These are phyloP conservation scores for Rhopalosiphum padi DNA, from an alignment of 1,140 invertebrate species.

Conservation along the genomic window DNA sequence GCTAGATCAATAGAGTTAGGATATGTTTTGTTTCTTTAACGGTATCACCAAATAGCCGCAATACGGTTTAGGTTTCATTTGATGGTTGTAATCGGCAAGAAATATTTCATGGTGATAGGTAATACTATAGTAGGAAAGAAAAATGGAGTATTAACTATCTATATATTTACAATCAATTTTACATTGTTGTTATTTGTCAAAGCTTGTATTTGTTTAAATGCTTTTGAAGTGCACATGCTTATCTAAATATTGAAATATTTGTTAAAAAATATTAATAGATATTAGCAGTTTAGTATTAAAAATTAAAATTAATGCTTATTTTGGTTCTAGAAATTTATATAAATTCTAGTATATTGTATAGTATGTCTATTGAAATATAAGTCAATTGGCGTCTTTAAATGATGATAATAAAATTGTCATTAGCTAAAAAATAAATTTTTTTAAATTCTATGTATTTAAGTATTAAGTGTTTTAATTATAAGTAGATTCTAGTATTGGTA, in stretches of 20 bases:
- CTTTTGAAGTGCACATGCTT: slow-evolving; percentile 51
- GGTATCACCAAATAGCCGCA: slow-evolving; percentile 90
- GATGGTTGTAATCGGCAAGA: slow-evolving; percentile 95
- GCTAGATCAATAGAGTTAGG: slow-evolving; percentile 33
- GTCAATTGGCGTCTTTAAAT: neutral
- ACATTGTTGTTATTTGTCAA: neutral
- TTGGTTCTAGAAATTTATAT: neutral
- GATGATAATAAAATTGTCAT: neutral
- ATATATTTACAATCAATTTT: neutral
- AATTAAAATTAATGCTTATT: neutral
- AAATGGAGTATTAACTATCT: neutral
- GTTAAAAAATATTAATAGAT: neutral
- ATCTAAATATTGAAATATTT: neutral
- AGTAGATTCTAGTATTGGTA: neutral
- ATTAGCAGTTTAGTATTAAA: neutral
- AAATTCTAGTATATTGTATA: neutral
- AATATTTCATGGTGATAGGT: slow-evolving; percentile 91
- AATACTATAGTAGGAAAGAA: slow-evolving; percentile 62
- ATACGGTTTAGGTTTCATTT: slow-evolving; percentile 96
- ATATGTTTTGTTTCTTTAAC: slow-evolving; percentile 65
- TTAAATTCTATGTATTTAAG: neutral
- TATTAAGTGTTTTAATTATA: neutral
- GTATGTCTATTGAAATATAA: neutral
- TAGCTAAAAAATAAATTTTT: neutral
- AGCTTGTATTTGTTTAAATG: slow-evolving; percentile 36